Percentiles rank a stretch among this genome's conserved stretches.
Evolutionary conservation across 2,888 invertebrate species (phyloP).

Genomic region (Sesamia inferens): DNA sequence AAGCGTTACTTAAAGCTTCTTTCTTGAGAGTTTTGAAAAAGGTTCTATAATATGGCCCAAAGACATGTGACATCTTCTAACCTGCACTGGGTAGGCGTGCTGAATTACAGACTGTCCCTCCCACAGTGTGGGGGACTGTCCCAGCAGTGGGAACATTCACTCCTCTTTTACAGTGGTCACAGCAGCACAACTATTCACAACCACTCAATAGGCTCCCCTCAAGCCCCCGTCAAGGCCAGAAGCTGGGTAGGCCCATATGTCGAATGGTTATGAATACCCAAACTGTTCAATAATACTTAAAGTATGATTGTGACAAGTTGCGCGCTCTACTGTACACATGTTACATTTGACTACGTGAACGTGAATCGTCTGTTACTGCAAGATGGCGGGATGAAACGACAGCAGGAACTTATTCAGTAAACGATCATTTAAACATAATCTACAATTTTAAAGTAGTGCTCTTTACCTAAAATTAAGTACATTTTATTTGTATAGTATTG

Average conservation of each 20-base stretch:
- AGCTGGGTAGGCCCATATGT: too few relatives aligned
- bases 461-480: not conserved
- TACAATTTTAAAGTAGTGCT: not conserved
- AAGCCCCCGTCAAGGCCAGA: too few relatives aligned
- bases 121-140: not conserved
- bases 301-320: conserved; percentile 27
- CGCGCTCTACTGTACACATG: conserved; percentile 10
- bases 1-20: too few relatives aligned
- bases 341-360: conserved; percentile 26
- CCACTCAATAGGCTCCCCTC: too few relatives aligned
- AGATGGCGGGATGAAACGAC: not conserved
- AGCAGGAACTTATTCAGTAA: not conserved
- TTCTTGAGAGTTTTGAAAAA: too few relatives aligned
- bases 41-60: too few relatives aligned
- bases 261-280: too few relatives aligned
- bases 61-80: not conserved
- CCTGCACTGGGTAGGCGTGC: not conserved
- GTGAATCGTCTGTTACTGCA: conserved; percentile 32
- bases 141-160: not conserved
- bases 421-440: not conserved
- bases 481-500: not conserved
- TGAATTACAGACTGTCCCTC: not conserved
- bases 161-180: not conserved
- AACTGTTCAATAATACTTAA: not conserved
- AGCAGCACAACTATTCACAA: not conserved